Percentiles rank a stretch among this genome's conserved stretches.
Conservation (phyloP, 2,797 vertebrate genomes). For the Siniperca undulata region DNA sequence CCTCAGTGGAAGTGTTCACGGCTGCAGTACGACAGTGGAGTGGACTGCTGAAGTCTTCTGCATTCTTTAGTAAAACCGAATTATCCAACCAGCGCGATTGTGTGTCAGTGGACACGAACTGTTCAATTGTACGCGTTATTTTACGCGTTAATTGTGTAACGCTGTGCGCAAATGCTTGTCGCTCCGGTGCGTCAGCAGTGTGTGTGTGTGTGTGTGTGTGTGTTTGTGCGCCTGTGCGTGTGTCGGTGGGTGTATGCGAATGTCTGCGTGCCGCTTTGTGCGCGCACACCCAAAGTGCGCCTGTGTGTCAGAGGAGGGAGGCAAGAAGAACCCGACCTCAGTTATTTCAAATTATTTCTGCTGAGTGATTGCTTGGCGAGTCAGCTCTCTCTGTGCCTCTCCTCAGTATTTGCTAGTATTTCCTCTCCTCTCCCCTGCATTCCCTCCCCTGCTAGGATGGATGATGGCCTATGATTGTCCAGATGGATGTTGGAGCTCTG, state of each 20-base stretch:
- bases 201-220: slow-evolving; percentile 32
- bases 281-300: slow-evolving; percentile 17
- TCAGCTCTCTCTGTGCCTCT: slow-evolving; percentile 52
- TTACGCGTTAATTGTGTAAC: slow-evolving; percentile 46
- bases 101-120: background rate
- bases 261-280: slow-evolving; percentile 18
- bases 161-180: slow-evolving; percentile 53
- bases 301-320: slow-evolving; percentile 43
- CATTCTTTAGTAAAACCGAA: slow-evolving; percentile 23
- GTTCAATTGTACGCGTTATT: slow-evolving; percentile 49
- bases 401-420: slow-evolving; percentile 43
- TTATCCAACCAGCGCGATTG: slow-evolving; percentile 7
- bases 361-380: slow-evolving; percentile 69
- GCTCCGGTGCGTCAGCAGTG: slow-evolving; percentile 65
- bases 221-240: slow-evolving; percentile 16
- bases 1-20: slow-evolving; percentile 45
- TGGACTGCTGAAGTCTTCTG: slow-evolving; percentile 19
- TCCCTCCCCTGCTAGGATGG: slow-evolving; percentile 45
- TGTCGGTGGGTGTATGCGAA: slow-evolving; percentile 38
- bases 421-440: slow-evolving; percentile 41
- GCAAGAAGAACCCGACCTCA: slow-evolving; percentile 49
- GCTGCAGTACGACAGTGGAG: slow-evolving; percentile 60
- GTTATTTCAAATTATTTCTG: slow-evolving; percentile 76
- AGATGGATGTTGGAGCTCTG: slow-evolving; percentile 67
- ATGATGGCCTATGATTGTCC: slow-evolving; percentile 69